A percentile compares a stretch with the other conserved stretches of the same genome.
phyloP scores from a whole-genome alignment of 2,888 invertebrate genomes.

The Vesta saturnalis region DNA sequence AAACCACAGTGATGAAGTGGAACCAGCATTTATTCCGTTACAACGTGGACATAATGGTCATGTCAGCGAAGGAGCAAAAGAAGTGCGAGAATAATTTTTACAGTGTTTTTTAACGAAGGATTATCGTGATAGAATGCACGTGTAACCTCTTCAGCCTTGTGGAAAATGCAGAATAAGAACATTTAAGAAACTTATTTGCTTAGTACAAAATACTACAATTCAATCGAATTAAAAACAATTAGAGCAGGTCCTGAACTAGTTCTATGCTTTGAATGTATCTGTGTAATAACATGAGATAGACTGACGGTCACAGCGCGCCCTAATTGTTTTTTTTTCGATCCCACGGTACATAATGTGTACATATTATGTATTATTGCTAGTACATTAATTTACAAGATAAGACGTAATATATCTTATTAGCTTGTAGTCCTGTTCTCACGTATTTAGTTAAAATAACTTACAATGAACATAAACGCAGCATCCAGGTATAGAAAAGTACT shows the following conservation, averaged over 20 bases:
- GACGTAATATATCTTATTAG: neutral
- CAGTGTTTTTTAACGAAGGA: neutral
- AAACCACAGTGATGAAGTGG: neutral
- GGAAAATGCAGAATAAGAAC: neutral
- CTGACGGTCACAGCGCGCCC: too few relatives aligned
- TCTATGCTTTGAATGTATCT: too few relatives aligned
- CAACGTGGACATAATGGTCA: slow-evolving; percentile 3
- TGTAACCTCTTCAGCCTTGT: neutral
- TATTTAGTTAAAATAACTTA: neutral
- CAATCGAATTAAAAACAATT: too few relatives aligned
- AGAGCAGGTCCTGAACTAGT: too few relatives aligned
- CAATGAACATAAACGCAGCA: neutral
- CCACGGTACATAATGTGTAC: too few relatives aligned
- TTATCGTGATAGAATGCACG: neutral
- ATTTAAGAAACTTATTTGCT: neutral
- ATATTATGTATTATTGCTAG: too few relatives aligned
- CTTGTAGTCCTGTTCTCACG: neutral
- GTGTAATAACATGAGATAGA: too few relatives aligned
- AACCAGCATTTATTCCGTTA: neutral
- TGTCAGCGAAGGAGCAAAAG: neutral
- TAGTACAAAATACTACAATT: too few relatives aligned
- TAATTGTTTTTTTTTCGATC: too few relatives aligned
- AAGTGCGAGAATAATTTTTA: neutral
- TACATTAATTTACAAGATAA: too few relatives aligned
- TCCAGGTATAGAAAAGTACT: neutral